These are phyloP conservation scores for Pluvialis apricaria DNA, from an alignment of 2,113 vertebrate species.

Conservation along the genomic window DNA sequence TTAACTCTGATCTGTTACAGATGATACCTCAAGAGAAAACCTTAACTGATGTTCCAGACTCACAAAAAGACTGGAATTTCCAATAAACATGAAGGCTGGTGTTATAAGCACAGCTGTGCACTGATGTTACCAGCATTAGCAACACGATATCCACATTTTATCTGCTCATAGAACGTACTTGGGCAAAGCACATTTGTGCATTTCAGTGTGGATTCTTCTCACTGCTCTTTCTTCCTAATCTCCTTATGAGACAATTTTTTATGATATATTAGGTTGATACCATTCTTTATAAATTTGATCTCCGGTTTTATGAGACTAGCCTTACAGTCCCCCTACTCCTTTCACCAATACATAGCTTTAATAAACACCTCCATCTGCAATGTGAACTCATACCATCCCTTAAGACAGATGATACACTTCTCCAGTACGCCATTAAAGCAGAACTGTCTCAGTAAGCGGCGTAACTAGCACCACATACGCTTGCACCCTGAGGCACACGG, in stretches of 20 bases:
- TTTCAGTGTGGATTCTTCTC: background rate
- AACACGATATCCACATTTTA: background rate
- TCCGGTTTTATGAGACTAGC: background rate
- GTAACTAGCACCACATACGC: background rate
- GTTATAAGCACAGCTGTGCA: background rate
- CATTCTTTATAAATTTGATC: background rate
- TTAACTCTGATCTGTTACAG: background rate
- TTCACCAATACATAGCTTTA: background rate
- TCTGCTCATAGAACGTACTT: fast-evolving
- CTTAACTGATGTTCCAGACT: background rate
- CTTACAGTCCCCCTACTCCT: background rate
- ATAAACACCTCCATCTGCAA: background rate
- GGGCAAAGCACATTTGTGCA: background rate
- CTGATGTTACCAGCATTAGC: background rate
- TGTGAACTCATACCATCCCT: background rate
- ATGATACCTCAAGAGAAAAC: background rate
- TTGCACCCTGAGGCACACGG: background rate
- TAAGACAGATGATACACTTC: background rate
- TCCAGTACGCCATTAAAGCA: background rate
- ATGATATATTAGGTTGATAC: background rate
- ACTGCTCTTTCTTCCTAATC: background rate
- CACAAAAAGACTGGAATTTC: background rate
- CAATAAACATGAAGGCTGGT: background rate
- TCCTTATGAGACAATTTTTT: background rate
- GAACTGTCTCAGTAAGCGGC: background rate